Percentiles rank a stretch among this genome's conserved stretches.
Evolutionary conservation across 53 echinoderm and acorn worm genomes (phyloP).

Genomic region (Paelopatides confundens): DNA sequence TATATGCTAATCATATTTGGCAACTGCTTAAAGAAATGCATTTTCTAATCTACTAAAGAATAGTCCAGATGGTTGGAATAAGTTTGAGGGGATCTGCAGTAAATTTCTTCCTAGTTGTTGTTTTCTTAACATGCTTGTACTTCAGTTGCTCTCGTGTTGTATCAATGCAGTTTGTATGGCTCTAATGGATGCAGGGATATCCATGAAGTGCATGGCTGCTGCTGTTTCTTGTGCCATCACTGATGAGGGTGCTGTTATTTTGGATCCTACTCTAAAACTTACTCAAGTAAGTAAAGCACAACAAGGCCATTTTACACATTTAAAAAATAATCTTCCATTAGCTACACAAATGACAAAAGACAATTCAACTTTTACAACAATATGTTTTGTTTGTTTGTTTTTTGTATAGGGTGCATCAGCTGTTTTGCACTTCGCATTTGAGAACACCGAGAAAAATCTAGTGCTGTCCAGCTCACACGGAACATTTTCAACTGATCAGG

Average conservation of each 20-base stretch:
- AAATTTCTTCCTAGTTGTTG: neutral
- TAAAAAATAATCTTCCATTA: too few relatives aligned
- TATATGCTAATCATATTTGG: too few relatives aligned
- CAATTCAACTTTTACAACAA: too few relatives aligned
- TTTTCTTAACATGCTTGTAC: neutral
- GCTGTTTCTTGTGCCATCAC: slow-evolving; percentile 81
- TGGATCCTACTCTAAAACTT: slow-evolving; percentile 88
- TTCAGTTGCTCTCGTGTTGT: slow-evolving; percentile 86
- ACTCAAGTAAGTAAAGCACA: slow-evolving; percentile 59
- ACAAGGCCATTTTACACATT: too few relatives aligned
- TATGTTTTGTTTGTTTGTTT: neutral
- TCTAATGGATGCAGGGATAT: slow-evolving; percentile 93
- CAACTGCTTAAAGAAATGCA: too few relatives aligned
- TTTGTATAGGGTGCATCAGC: slow-evolving; percentile 73
- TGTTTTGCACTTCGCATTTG: slow-evolving; percentile 80
- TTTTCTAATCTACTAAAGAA: too few relatives aligned
- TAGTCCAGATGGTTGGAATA: too few relatives aligned
- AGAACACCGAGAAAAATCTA: slow-evolving; percentile 71
- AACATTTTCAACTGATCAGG: slow-evolving; percentile 79
- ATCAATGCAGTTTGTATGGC: slow-evolving; percentile 95
- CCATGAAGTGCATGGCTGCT: slow-evolving; percentile 92
- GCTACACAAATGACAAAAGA: too few relatives aligned
- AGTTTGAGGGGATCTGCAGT: too few relatives aligned
- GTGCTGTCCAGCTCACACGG: slow-evolving; percentile 80
- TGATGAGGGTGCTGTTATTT: slow-evolving; percentile 71